Evolutionary conservation across 2,113 vertebrate species (phyloP).

Genomic region (Puntigrus tetrazona): DNA sequence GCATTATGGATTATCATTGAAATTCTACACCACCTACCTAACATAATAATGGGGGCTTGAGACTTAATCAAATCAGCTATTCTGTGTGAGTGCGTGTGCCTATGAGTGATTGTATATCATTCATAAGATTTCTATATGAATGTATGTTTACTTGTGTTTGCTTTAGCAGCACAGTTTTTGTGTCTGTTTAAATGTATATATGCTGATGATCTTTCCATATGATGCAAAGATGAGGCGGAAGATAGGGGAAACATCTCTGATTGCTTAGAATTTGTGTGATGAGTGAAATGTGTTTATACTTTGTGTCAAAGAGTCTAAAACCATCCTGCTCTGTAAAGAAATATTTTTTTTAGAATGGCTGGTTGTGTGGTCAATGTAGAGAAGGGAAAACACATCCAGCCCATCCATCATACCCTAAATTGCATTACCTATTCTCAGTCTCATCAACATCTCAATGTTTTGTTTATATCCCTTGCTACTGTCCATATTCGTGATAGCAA

Average conservation of each 20-base stretch:
- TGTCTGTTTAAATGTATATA: slow-evolving; percentile 13
- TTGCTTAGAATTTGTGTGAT: neutral
- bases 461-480: neutral
- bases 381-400: neutral
- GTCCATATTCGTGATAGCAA: neutral
- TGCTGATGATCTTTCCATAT: slow-evolving; percentile 11
- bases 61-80: slow-evolving; percentile 95
- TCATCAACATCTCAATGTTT: neutral
- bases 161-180: neutral
- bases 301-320: neutral
- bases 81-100: slow-evolving; percentile 70
- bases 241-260: neutral
- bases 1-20: slow-evolving; percentile 98
- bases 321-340: neutral
- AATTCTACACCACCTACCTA: slow-evolving; percentile 95
- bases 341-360: neutral
- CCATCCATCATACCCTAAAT: neutral
- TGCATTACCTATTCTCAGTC: neutral
- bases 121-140: slow-evolving; percentile 35
- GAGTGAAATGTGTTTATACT: neutral
- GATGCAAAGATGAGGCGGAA: neutral
- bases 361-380: neutral
- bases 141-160: slow-evolving; percentile 34
- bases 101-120: slow-evolving; percentile 43
- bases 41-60: slow-evolving; percentile 88